These are phyloP conservation scores for Noctua pronuba DNA, from an alignment of 2,888 invertebrate species.

Conservation along the genomic window DNA sequence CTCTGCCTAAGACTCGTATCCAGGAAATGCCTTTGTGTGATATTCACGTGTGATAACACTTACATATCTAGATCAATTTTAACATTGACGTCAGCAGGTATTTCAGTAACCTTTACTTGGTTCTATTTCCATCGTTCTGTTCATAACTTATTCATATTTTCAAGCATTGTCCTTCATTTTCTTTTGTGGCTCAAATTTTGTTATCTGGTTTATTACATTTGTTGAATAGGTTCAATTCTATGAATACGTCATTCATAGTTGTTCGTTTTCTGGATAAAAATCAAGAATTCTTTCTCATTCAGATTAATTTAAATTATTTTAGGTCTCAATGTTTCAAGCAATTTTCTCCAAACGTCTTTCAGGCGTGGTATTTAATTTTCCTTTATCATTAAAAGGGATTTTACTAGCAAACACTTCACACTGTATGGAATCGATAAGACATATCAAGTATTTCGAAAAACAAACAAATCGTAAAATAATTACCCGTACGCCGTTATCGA, in stretches of 20 bases:
- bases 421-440: constrained; percentile 61
- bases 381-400: constrained; percentile 39
- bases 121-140: constrained; percentile 48
- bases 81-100: constrained; percentile 50
- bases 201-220: constrained; percentile 44
- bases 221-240: constrained; percentile 41
- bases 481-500: constrained; percentile 67
- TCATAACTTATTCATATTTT: constrained; percentile 62
- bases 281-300: constrained; percentile 25
- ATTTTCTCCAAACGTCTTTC: neutral
- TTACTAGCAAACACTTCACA: constrained; percentile 37
- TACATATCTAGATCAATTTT: constrained; percentile 33
- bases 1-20: constrained; percentile 18
- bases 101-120: constrained; percentile 43
- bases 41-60: constrained; percentile 46
- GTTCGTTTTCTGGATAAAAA: constrained; percentile 5
- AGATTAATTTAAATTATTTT: neutral
- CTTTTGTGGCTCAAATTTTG: constrained; percentile 51
- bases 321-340: neutral
- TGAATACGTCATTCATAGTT: constrained; percentile 27
- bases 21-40: constrained; percentile 51
- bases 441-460: constrained; percentile 56
- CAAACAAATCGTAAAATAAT: constrained; percentile 67
- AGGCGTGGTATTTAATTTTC: constrained; percentile 41
- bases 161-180: constrained; percentile 49